These are phyloP conservation scores for Drosophila guanche DNA, from an alignment of 1,140 invertebrate species.

Conservation along the genomic window DNA sequence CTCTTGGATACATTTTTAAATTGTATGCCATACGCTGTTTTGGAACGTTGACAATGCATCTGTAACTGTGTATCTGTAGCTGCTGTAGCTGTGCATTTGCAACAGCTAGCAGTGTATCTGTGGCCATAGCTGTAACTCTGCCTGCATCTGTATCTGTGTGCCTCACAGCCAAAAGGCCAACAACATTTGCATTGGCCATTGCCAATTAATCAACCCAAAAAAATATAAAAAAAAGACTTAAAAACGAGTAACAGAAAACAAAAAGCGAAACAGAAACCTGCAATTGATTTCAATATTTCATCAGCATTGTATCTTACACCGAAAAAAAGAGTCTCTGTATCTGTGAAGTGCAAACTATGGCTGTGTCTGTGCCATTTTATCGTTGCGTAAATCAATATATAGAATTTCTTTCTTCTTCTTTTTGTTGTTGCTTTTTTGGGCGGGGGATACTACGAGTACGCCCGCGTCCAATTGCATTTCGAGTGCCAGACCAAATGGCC, in stretches of 20 bases:
- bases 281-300: slow-evolving; percentile 76
- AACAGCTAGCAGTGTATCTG: slow-evolving; percentile 9
- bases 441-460: slow-evolving; percentile 15
- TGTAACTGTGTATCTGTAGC: slow-evolving; percentile 13
- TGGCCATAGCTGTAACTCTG: slow-evolving; percentile 8
- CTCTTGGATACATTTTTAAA: slow-evolving; percentile 79
- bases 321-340: slow-evolving; percentile 46
- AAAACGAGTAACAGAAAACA: slow-evolving; percentile 24
- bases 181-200: slow-evolving; percentile 71
- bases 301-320: slow-evolving; percentile 50
- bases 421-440: slow-evolving; percentile 2
- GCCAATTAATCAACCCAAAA: slow-evolving; percentile 66
- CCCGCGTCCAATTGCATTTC: slow-evolving; percentile 48
- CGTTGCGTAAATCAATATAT: slow-evolving; percentile 69
- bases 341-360: slow-evolving; percentile 19
- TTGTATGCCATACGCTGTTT: slow-evolving; percentile 67
- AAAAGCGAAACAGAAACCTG: slow-evolving; percentile 25
- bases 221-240: slow-evolving; percentile 3
- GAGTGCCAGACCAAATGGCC: slow-evolving; percentile 35
- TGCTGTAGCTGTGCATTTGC: slow-evolving; percentile 16
- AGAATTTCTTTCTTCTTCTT: neutral
- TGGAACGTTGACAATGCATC: slow-evolving; percentile 70
- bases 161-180: slow-evolving; percentile 56
- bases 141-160: slow-evolving; percentile 30
- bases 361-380: slow-evolving; percentile 54